phyloP scores from a whole-genome alignment of 2,113 vertebrate genomes.

The Gnathonemus echidnorhynchus region DNA sequence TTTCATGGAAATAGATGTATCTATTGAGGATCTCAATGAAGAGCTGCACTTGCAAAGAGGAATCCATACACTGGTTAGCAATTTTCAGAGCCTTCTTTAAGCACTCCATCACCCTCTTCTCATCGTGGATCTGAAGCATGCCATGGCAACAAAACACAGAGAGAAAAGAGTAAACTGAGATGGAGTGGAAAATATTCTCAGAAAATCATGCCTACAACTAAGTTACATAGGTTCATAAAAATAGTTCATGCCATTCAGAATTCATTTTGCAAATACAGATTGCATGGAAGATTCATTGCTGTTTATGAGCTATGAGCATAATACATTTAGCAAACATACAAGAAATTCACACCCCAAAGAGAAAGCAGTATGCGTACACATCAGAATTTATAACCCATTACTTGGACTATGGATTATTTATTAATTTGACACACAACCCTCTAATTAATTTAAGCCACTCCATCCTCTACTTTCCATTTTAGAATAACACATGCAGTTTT shows the following conservation, averaged over 20 bases:
- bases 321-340: not conserved
- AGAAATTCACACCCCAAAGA: not conserved
- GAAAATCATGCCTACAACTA: not conserved
- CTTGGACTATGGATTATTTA: not conserved
- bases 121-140: slow-evolving; percentile 78
- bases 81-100: slow-evolving; percentile 98
- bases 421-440: not conserved
- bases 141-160: not conserved
- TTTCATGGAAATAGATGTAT: slow-evolving; percentile 97
- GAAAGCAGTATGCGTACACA: not conserved
- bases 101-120: slow-evolving; percentile 96
- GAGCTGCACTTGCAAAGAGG: slow-evolving; percentile 93
- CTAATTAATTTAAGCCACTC: not conserved
- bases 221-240: not conserved
- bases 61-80: slow-evolving; percentile 98
- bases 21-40: slow-evolving; percentile 98
- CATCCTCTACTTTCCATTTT: not conserved
- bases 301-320: not conserved
- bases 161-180: not conserved
- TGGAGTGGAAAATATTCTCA: not conserved
- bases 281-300: not conserved
- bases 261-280: not conserved
- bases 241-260: not conserved
- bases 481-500: not conserved
- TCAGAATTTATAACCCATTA: not conserved